Conservation (phyloP, 2,797 vertebrate species). For the Aselliscus stoliczkanus region DNA sequence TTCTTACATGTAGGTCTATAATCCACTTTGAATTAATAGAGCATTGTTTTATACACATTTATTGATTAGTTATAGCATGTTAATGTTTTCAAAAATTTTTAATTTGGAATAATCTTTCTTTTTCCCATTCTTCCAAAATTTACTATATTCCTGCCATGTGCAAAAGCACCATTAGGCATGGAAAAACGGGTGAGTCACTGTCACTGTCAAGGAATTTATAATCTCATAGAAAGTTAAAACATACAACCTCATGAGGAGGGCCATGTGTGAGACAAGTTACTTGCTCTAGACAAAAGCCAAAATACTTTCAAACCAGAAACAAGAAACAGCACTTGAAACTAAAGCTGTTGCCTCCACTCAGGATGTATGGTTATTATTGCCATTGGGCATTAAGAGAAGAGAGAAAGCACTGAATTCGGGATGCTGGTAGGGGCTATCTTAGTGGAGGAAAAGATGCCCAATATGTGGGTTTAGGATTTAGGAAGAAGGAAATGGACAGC, state of each 20-base stretch:
- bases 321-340: background rate
- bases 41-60: background rate
- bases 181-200: background rate
- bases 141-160: background rate
- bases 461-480: background rate
- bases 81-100: background rate
- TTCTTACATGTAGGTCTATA: background rate
- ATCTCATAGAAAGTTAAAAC: background rate
- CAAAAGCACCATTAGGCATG: background rate
- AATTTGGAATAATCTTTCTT: background rate
- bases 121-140: background rate
- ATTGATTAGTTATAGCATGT: background rate
- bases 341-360: background rate
- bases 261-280: background rate
- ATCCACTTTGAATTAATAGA: background rate
- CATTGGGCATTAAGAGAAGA: background rate
- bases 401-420: background rate
- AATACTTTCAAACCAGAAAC: conserved; percentile 6
- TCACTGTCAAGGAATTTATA: background rate
- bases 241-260: background rate
- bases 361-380: background rate
- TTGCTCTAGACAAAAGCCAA: background rate
- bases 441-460: background rate
- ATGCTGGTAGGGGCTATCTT: too few relatives aligned
- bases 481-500: background rate